phyloP scores from a whole-genome alignment of 2,113 vertebrate species.

The Rhynchomys soricoides region DNA sequence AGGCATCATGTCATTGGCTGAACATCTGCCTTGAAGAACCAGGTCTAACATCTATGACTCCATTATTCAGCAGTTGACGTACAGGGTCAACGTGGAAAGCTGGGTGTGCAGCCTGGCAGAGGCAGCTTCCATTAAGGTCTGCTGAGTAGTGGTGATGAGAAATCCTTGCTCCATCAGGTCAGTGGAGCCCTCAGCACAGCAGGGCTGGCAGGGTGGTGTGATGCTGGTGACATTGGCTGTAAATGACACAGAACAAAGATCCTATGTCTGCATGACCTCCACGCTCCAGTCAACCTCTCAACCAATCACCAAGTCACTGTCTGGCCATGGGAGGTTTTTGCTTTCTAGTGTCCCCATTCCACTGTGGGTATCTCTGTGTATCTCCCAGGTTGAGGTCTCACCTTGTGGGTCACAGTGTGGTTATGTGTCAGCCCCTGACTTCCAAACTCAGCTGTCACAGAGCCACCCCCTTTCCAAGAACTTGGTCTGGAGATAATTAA shows the following conservation, averaged over 20 bases:
- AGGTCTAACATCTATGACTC: accelerated
- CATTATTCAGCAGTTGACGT: accelerated
- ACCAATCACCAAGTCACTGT: accelerated
- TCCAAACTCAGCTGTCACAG: background rate
- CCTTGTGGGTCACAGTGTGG: background rate
- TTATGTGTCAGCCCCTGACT: background rate
- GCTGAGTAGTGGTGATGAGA: background rate
- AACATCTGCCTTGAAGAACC: background rate
- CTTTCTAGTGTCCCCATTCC: background rate
- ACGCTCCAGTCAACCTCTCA: background rate
- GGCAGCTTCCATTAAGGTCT: too few species aligned
- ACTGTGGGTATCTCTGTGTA: accelerated
- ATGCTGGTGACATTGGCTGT: accelerated
- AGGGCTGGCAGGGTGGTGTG: accelerated
- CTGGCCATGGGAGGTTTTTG: accelerated
- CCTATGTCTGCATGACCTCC: accelerated
- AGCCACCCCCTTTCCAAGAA: background rate
- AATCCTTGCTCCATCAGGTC: background rate
- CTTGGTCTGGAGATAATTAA: background rate
- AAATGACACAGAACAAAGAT: background rate
- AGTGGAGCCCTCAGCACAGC: accelerated
- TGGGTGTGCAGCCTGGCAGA: too few species aligned
- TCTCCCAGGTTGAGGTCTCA: background rate
- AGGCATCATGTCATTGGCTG: accelerated
- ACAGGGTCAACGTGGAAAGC: accelerated